These are phyloP conservation scores for Lithobates sylvaticus DNA, from an alignment of 2,797 vertebrate genomes.

Conservation along the genomic window DNA sequence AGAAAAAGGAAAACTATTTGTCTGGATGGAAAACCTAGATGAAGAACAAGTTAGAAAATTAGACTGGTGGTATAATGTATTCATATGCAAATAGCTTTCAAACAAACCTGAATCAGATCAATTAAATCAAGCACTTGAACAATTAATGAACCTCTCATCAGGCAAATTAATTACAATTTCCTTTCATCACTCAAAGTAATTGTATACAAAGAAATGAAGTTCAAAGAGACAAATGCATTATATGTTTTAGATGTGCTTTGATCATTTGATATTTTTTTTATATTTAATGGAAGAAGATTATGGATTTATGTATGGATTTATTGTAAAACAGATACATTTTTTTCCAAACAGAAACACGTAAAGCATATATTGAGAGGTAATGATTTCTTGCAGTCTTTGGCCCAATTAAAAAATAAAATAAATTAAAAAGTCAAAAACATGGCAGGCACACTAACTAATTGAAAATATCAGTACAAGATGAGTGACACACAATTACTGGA, in stretches of 20 bases:
- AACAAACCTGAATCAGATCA: conserved; percentile 52
- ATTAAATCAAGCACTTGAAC: conserved; percentile 39
- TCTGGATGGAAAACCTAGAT: conserved; percentile 23
- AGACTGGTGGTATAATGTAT: conserved; percentile 56
- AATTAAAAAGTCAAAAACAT: conserved; percentile 55
- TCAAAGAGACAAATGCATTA: conserved; percentile 61
- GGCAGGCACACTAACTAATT: conserved; percentile 56
- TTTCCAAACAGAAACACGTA: conserved; percentile 10
- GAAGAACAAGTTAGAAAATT: conserved; percentile 21
- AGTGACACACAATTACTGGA: conserved; percentile 73
- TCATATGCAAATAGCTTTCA: conserved; percentile 61
- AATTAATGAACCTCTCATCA: conserved; percentile 60
- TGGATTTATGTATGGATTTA: conserved; percentile 18
- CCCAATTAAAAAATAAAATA: conserved; percentile 46
- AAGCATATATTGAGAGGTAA: background rate
- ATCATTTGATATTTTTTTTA: conserved; percentile 59
- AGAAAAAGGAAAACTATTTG: conserved; percentile 22
- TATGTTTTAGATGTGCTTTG: conserved; percentile 63
- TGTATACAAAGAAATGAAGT: conserved; percentile 63
- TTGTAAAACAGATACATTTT: conserved; percentile 22
- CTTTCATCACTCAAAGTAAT: conserved; percentile 62
- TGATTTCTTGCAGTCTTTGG: conserved; percentile 11
- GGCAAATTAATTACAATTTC: conserved; percentile 60
- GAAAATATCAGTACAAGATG: conserved; percentile 68
- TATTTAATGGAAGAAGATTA: conserved; percentile 37